Evolutionary conservation across 1,140 invertebrate species (phyloP), one percentile per base, ranked within the genome.

Genomic region (Zaprionus taronus): DNA sequence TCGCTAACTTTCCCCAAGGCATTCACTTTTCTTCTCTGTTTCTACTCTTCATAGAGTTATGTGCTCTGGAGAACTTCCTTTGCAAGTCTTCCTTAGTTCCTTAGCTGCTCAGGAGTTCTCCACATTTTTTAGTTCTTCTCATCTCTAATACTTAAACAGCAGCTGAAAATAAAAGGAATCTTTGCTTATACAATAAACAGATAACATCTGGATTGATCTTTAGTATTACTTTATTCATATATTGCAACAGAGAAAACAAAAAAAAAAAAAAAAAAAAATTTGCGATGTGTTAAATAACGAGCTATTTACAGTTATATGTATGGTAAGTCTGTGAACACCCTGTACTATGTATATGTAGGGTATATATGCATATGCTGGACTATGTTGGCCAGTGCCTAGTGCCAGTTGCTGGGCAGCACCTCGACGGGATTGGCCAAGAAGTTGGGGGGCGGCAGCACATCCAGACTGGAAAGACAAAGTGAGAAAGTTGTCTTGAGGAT

Each of bases 341-440:
- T 34, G 44, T 31, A 64, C 44, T 31, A 64, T 38, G 51, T 49
- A 17, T 31, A 34, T 15, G 28, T 57, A 38, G n/a, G 34, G 57
- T 51, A 44, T 44, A 74, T 44, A 36, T 47, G 44, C 28, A 58
- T 58, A 38, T 57, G 55, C 49, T 71, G 34, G 55, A 53, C 31
- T 58, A n/a, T n/a, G 31, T 11, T 34, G 34, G 17, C 24, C 63
- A 44, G 44, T 60, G 34, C 20, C 74, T 57, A 91, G 57, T 71
- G 73, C 80, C 84, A 80, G 44, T 76, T 76, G 61, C 75, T 87
- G 55, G 80, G 80, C 62, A 92, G 75, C 17, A 92, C 51, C 44
- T 89, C 80, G 7, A 89, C 73, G 0, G 81, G 86, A 22, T 77
- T 77, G 36, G 68, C 71, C 22, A 85, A 65, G 57, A 84, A 84